Evolutionary conservation across 1,140 invertebrate species (phyloP), one percentile per base, ranked within the genome.

Genomic region (Sarcophaga bullata): DNA sequence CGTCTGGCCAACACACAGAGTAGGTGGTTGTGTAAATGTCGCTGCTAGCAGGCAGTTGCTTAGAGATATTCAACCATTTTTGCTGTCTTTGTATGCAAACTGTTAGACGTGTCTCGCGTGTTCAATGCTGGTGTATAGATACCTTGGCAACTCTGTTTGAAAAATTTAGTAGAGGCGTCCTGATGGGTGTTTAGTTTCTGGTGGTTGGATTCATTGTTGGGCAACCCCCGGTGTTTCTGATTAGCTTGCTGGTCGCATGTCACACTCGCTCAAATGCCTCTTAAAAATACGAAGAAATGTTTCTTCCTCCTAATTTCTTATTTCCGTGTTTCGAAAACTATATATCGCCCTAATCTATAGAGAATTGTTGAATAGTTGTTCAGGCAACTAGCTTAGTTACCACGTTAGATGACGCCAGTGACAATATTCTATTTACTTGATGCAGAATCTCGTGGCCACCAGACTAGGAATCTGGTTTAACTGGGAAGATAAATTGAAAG

Each of bases 161-260:
- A 52, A n/a, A 37, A 25, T 78, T 17, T 78, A 78, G 37, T 78
- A 50, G 25, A 37, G 25, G 25, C 25, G 75, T 78, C 48, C 25
- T n/a, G n/a, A 78, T 78, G 52, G 52, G 75, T 78, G 1, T 37
- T 78, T 78, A 78, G 75, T 78, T 76, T 73, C 49, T 76, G 75
- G 75, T 78, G 75, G 48, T 78, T 78, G 75, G 75, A 78, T 50
- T 78, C 50, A 19, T 78, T 25, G n/a, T 19, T 15, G n/a, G n/a
- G n/a, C 47, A 76, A 78, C 75, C 75, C 48, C 17, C 13, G 2
- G 17, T 13, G 17, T 68, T 9, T 68, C 17, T 68, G 13, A 8
- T 19, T 8, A 19, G 49, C 13, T 10, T 52, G 9, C 6, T 50
- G 3, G 10, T 78, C 50, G 7, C 19, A 52, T 50, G 25, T 19